Evolutionary conservation across 2,888 invertebrate species (phyloP), one percentile per base, ranked within the genome.

Genomic region (Esperia sulphurella): DNA sequence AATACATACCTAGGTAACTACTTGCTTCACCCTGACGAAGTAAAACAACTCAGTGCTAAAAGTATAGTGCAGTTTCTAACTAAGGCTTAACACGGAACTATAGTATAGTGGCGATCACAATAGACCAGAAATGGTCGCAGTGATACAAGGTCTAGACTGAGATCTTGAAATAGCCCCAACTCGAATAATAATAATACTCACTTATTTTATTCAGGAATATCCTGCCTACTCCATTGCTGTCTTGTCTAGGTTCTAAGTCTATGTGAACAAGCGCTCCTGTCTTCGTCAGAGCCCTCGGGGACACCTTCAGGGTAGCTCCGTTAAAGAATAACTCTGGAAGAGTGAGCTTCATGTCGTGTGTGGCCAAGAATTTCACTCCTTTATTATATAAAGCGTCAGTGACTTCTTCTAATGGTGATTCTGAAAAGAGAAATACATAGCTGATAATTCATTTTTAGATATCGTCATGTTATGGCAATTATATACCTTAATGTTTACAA

Each of bases 211-310:
- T 91, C 53, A 94, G 91, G 60, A 94, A 92, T 50, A 95, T 80
- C 56, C 94, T 90, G 10, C 94, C 93, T 8, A 91, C 73, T 28
- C 90, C 87, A 28, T 71, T 59, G 5, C 68, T 68, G 1, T 80
- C 75, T 46, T 84, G 78, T 51, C 88, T 91, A 0, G 93, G 92
- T 51, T 93, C 90, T 29, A 95, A 74, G 61, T 95, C 95, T 50
- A 96, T 75, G 58, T 95, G 94, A 4, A 96, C 90, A 12, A 95
- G 74, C 0, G 95, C 94, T 0, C 95, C 96, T 51, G 92, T 93
- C 46, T 92, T 93, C 46, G 94, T 94, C 41, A 95, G 78, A 0
- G 93, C 92, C 14, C 93, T 85, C 0, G 96, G 96, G 8, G 95
- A 95, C 41, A 96, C 88, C 63, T 92, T 94, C 55, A 96, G 77